Conservation (phyloP, 2,888 invertebrate species). For the Ceriagrion tenellum region DNA sequence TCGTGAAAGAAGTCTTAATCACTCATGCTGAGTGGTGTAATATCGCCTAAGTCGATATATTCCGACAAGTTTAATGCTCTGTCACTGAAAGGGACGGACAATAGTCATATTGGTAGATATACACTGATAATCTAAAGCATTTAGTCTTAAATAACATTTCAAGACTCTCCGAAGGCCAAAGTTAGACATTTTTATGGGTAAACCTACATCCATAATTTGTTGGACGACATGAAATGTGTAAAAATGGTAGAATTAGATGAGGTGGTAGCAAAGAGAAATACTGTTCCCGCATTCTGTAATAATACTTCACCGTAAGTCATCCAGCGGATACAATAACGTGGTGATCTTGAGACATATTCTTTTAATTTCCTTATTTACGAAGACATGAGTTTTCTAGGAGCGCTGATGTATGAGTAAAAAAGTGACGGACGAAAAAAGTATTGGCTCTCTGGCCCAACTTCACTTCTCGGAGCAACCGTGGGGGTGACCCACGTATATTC, state of each 20-base stretch:
- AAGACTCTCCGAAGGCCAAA: too few species aligned
- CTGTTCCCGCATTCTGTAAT: background rate
- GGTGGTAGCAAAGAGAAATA: background rate
- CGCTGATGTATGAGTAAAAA: background rate
- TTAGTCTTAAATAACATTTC: too few species aligned
- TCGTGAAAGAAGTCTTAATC: too few species aligned
- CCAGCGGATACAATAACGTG: background rate
- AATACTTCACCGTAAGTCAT: background rate
- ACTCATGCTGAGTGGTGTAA: too few species aligned
- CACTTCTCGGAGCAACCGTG: background rate
- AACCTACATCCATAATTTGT: too few species aligned
- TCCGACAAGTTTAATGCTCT: too few species aligned
- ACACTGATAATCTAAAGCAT: too few species aligned
- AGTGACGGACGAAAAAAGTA: background rate
- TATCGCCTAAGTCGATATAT: too few species aligned
- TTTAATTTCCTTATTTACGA: conserved; percentile 1
- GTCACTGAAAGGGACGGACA: too few species aligned
- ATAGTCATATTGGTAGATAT: too few species aligned
- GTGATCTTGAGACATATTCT: background rate
- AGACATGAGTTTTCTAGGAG: background rate
- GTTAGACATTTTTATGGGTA: too few species aligned
- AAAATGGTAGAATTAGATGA: background rate
- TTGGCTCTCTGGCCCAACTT: background rate
- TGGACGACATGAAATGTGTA: background rate
- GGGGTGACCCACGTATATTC: background rate